A percentile compares a stretch with the other conserved stretches of the same genome.
Evolutionary conservation across 2,797 vertebrate genomes (phyloP).

Genomic region (Darevskia nairensis): DNA sequence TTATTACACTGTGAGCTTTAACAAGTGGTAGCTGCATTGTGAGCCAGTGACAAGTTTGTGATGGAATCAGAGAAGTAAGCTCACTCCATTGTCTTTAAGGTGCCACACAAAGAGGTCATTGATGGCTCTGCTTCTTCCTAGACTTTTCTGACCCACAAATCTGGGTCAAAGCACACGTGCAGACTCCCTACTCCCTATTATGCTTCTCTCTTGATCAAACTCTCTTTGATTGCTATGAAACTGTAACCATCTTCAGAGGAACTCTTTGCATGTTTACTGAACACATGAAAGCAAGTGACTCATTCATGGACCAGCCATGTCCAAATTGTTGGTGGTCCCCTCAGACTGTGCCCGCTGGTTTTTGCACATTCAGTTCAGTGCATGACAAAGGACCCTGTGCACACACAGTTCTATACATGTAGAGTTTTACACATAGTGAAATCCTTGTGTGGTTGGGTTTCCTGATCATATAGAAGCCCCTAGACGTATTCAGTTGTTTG

Average conservation of each 20-base stretch:
- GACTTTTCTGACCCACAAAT: background rate
- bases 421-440: too few relatives aligned
- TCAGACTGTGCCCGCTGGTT: too few relatives aligned
- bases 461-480: too few relatives aligned
- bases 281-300: background rate
- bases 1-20: slow-evolving; percentile 12
- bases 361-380: too few relatives aligned
- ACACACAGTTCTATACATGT: too few relatives aligned
- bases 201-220: background rate
- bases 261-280: background rate
- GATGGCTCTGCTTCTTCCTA: background rate
- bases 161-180: background rate
- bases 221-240: background rate
- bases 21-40: background rate
- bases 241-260: background rate
- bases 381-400: too few relatives aligned
- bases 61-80: background rate
- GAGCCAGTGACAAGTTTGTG: slow-evolving; percentile 1
- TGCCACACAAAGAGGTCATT: background rate
- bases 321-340: too few relatives aligned
- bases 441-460: too few relatives aligned
- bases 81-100: background rate
- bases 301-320: background rate
- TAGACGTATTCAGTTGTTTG: too few relatives aligned
- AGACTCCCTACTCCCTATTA: background rate